Evolutionary conservation across 2,113 vertebrate species (phyloP).

Genomic region (Chascanopsetta lugubris): DNA sequence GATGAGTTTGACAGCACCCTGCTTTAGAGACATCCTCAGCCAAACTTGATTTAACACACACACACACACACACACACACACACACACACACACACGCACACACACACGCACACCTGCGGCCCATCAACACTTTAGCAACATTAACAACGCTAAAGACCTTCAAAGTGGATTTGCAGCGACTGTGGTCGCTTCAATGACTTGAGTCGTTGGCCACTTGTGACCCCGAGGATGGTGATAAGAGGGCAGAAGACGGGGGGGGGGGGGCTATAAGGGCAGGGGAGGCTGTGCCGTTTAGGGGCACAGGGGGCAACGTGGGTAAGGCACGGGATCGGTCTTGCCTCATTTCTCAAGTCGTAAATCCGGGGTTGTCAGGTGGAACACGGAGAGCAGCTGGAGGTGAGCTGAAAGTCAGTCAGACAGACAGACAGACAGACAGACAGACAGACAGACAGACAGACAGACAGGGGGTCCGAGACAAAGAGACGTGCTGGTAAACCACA

Average conservation of each 20-base stretch:
- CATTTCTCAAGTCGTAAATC: slow-evolving; percentile 73
- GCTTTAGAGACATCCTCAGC: slow-evolving; percentile 55
- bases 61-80: no score
- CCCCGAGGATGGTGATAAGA: slow-evolving; percentile 53
- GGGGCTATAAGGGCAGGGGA: slow-evolving; percentile 18
- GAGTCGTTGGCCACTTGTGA: slow-evolving; percentile 62
- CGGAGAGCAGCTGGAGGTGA: slow-evolving; percentile 71
- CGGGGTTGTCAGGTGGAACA: slow-evolving; percentile 56
- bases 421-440: slow-evolving; percentile 26
- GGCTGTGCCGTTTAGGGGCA: slow-evolving; percentile 37
- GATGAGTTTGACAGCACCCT: no score
- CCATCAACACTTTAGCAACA: slow-evolving; percentile 60
- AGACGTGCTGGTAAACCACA: slow-evolving; percentile 44
- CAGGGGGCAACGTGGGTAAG: slow-evolving; percentile 35
- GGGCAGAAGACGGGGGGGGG: slow-evolving; percentile 5
- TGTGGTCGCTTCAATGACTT: slow-evolving; percentile 62
- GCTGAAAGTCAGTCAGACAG: slow-evolving; percentile 60
- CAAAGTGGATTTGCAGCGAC: slow-evolving; percentile 70
- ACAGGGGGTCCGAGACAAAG: slow-evolving; percentile 29
- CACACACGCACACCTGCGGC: no score
- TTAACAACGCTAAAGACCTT: slow-evolving; percentile 61
- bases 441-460: slow-evolving; percentile 39
- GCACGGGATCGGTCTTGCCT: slow-evolving; percentile 36
- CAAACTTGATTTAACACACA: slow-evolving; percentile 54
- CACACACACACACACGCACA: no score